Base-by-base conservation (phyloP, 2,888 invertebrate genomes). In the Eueremaeus valkanovi region DNA sequence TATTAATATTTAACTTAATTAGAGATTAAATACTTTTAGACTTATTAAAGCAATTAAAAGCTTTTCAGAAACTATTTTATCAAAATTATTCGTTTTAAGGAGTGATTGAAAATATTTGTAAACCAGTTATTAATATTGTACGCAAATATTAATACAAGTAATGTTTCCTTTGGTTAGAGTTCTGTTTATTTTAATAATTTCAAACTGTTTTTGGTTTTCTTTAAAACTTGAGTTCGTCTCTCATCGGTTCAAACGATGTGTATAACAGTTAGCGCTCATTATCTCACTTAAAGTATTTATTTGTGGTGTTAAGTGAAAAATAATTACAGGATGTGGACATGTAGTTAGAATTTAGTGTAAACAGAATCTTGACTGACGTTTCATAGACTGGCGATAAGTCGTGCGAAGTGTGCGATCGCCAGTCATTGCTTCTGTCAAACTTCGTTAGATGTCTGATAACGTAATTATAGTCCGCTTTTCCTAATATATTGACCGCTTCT, bases 401-500 rank as follows among this genome's bases (percentile, higher is more conserved):
- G 16, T 13, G 0, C 36, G n/a, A 66, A 66, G 66, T 66, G 13
- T 63, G 63, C n/a, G 63, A 63, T 63, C 58, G 58, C 58, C 58
- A 58, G 36, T 63, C 63, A 33, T 33, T 24, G 33, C 66, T 66
- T 40, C 2, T 58, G 58, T 29, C 2, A 58, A 29, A 58, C 6
- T 58, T 58, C 27, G 58, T 55, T n/a, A 33, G 31, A 63, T 63
- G 16, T 66, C 8, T 16, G 40, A 66, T 66, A 66, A 66, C 21
- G 40, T 66, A 36, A 66, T 66, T 66, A 66, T 33, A 16, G 58
- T 29, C 16, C 18, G 21, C 31, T 31, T 66, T 9, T 21, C 29
- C 66, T 66, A 18, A 66, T 66, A 66, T 66, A 66, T 58, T 66
- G 66, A 66, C 24, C 66, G 66, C 66, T 40, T 66, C 6, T 66